Percentiles rank a stretch among this genome's conserved stretches.
Conservation (phyloP, 2,888 invertebrate species). For the Tetranychus piercei region DNA sequence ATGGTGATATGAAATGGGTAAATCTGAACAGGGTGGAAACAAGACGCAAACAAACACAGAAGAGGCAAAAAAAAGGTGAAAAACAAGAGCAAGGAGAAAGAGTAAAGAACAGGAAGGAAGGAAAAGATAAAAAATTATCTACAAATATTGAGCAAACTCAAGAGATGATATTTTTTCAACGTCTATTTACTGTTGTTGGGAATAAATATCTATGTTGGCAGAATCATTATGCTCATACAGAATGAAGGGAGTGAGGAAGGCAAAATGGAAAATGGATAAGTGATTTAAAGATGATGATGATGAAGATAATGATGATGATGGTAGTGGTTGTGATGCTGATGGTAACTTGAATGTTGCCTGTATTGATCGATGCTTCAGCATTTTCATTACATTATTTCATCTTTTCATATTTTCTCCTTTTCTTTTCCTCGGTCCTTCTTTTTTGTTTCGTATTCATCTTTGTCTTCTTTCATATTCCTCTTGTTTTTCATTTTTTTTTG, state of each 20-base stretch:
- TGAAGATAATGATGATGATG: background rate
- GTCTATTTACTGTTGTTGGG: background rate
- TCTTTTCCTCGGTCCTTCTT: no score
- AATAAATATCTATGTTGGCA: background rate
- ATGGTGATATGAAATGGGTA: background rate
- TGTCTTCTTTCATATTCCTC: no score
- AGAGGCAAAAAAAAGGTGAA: background rate
- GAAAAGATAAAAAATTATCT: slow-evolving; percentile 1
- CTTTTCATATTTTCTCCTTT: no score
- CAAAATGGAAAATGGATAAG: background rate
- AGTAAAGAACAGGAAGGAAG: background rate
- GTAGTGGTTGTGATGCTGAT: background rate
- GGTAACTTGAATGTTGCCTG: background rate
- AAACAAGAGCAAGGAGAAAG: background rate
- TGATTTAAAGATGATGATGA: slow-evolving; percentile 1
- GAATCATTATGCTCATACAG: background rate
- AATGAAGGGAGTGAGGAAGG: background rate
- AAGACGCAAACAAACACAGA: background rate
- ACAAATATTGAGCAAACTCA: background rate
- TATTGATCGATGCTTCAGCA: background rate
- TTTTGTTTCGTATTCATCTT: no score
- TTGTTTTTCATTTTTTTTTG: background rate
- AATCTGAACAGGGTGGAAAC: background rate
- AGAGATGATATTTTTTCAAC: background rate
- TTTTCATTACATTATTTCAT: background rate